Percentiles rank a stretch among this genome's conserved stretches.
phyloP scores from a whole-genome alignment of 2,888 invertebrate genomes.

The Cheiracanthium punctorium region DNA sequence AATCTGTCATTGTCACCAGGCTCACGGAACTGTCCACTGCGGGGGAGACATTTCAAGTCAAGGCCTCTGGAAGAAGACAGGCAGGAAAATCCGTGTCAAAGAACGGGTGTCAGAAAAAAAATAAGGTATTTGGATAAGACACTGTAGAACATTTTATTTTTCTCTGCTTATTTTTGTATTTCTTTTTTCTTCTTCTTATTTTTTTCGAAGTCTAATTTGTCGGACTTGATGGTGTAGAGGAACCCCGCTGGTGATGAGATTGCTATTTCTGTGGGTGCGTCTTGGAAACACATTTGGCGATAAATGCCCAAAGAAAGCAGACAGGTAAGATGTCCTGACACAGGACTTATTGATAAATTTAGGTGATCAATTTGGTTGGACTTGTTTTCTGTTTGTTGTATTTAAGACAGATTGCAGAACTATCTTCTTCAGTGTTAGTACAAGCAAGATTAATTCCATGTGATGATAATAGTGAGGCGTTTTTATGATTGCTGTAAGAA shows the following conservation, averaged over 20 bases:
- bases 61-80: neutral
- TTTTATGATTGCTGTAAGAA: no score
- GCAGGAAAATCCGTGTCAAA: slow-evolving; percentile 15
- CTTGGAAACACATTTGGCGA: slow-evolving; percentile 39
- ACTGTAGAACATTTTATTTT: no score
- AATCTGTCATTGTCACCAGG: slow-evolving; percentile 10
- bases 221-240: slow-evolving; percentile 22
- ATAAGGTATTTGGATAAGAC: neutral
- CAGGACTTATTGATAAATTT: neutral
- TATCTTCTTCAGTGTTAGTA: no score
- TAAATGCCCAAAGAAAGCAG: neutral
- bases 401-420: no score
- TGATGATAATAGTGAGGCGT: no score
- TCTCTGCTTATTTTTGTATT: neutral
- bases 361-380: no score
- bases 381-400: no score
- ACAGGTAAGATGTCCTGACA: neutral
- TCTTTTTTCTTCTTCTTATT: neutral
- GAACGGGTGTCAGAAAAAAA: neutral
- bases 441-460: no score
- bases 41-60: slow-evolving; percentile 12
- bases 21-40: slow-evolving; percentile 13
- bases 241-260: slow-evolving; percentile 42
- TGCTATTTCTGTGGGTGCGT: slow-evolving; percentile 29
- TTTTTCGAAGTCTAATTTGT: slow-evolving; percentile 47